Base-by-base conservation (phyloP, 2,888 invertebrate genomes). In the Disparrhopalites patrizii region DNA sequence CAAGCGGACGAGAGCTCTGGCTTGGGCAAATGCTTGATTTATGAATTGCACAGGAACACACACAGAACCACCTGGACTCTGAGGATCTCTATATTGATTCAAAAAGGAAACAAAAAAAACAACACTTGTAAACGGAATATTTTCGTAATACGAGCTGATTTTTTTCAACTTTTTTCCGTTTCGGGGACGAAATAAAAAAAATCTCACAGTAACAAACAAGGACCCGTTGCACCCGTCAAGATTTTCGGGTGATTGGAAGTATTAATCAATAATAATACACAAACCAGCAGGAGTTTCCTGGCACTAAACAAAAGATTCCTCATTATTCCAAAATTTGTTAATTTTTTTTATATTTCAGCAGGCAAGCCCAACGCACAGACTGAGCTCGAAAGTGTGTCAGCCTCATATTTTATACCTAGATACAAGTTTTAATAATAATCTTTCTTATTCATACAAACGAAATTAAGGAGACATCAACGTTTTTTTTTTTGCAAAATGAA, bases 41-140 rank as follows among this genome's bases (percentile, higher is more conserved):
- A 73, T 71, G 3, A 64, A 55, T 31, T 68, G 70, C 30, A 71
- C 13, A 25, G 70, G 66, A 36, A 73, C 69, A 31, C 73, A 73
- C 25, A 68, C 27, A 4, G 51, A 47, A 13, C 60, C 60, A 27
- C 15, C 3, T 23, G 23, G 20, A 4, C 15, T 4, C 20, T 23
- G 47, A 2, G 20, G 18, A 20, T 47, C 47, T 23, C 47, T 47
- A n/a, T 23, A 20, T 47, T 18, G n/a, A 43, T 43, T 43, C n/a
- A n/a, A 15, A 10, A 43, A 43, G 5, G 20, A 4, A 18, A 10
- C 15, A 43, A 43, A 18, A 43, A 43, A 43, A 15, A 5, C 43
- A 43, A 43, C 7, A 15, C 15, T 4, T 43, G 20, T 10, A 43
- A 43, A 10, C 13, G 36, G 36, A 36, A 36, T n/a, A n/a, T n/a